Evolutionary conservation across 2,888 invertebrate genomes (phyloP), one percentile per base, ranked within the genome.

Genomic region (Drosophila subsilvestris): DNA sequence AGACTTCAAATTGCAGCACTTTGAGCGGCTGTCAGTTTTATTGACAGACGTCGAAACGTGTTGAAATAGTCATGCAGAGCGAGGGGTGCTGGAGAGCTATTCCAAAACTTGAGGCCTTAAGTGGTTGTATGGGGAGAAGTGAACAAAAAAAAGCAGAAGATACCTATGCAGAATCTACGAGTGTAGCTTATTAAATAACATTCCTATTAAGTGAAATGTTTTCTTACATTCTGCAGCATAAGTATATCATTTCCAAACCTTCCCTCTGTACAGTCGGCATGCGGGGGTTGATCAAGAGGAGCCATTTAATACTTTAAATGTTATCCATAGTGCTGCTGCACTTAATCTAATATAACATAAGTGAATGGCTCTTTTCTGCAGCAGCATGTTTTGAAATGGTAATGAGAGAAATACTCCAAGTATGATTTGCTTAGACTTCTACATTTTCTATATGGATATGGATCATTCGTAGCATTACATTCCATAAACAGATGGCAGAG

Each of bases 11-110:
- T 20, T 44, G 18, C 48, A 50, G 43, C 54, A 68, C 60, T 62
- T 75, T 75, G 59, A 58, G 61, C 69, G 61, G 45, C 62, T 74
- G 74, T 61, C 74, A 75, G 57, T 74, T 75, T 74, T 68, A 62
- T 75, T 75, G 69, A 62, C 75, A 62, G 54, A 60, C 62, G 54
- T 56, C 61, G 61, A 61, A 68, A 51, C 66, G 74, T 58, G 57
- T 56, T 53, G 47, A 47, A 50, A 45, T 45, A 18, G 27, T 56
- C 44, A 17, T 75, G 75, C n/a, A n/a, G n/a, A n/a, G n/a, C 75
- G 51, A 43, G 42, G 47, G 51, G 42, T 61, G 29, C 45, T 27
- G 8, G 44, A 60, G 53, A 67, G 63, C 25, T 43, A 22, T 55
- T 55, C 48, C n/a, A 42, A 14, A 14, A 59, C 43, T 32, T 42